These are phyloP conservation scores for Sebastes diaconus DNA, from an alignment of 2,797 vertebrate genomes.

Conservation along the genomic window DNA sequence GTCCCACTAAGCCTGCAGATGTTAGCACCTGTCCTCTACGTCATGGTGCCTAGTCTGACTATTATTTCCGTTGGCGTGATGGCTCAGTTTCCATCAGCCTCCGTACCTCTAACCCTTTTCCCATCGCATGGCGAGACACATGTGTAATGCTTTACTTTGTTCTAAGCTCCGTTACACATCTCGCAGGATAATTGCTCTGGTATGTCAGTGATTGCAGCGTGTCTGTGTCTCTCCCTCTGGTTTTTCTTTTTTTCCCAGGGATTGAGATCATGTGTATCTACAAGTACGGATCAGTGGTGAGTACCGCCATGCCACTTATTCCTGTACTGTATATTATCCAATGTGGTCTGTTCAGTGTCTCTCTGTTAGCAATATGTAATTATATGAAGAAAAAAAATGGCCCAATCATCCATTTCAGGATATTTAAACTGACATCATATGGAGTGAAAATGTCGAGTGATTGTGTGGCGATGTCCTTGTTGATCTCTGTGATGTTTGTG, in stretches of 20 bases:
- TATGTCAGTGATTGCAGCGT: slow-evolving; percentile 75
- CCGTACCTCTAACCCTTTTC: slow-evolving; percentile 48
- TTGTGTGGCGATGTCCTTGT: slow-evolving; percentile 29
- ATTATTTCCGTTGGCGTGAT: slow-evolving; percentile 51
- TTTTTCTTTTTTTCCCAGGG: slow-evolving; percentile 80
- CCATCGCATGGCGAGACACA: slow-evolving; percentile 65
- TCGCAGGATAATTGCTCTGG: slow-evolving; percentile 74
- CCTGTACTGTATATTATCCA: slow-evolving; percentile 45
- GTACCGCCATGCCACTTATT: slow-evolving; percentile 69
- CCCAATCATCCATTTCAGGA: slow-evolving; percentile 40
- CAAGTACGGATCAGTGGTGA: slow-evolving; percentile 97
- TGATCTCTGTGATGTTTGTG: slow-evolving; percentile 35
- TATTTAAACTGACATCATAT: slow-evolving; percentile 57
- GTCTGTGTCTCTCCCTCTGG: slow-evolving; percentile 57
- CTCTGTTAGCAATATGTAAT: slow-evolving; percentile 60
- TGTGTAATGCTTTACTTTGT: slow-evolving; percentile 75
- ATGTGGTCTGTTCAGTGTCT: slow-evolving; percentile 59
- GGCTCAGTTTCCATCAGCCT: slow-evolving; percentile 49
- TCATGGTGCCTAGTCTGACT: slow-evolving; percentile 48
- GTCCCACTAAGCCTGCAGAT: slow-evolving; percentile 45
- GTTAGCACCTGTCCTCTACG: slow-evolving; percentile 59
- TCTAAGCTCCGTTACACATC: slow-evolving; percentile 68
- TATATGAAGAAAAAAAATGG: slow-evolving; percentile 52
- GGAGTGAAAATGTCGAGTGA: slow-evolving; percentile 46
- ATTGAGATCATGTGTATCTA: slow-evolving; percentile 99